phyloP scores from a whole-genome alignment of 2,888 invertebrate genomes.

The Rhagophthalmus giganteus region DNA sequence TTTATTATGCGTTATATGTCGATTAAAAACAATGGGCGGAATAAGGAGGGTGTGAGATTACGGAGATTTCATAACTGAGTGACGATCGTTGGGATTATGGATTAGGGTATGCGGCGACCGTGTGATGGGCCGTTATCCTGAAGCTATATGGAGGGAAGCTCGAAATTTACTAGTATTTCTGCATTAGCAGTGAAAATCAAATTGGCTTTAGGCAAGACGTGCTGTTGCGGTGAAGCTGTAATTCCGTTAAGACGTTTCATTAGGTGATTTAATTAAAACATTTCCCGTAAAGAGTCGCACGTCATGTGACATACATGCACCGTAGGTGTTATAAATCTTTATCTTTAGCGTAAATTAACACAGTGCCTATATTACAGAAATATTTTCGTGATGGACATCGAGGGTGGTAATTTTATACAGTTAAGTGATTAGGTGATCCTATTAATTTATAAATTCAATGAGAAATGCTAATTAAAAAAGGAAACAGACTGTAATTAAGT shows the following conservation, averaged over 20 bases:
- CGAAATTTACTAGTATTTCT: constrained; percentile 17
- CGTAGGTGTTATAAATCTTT: no score
- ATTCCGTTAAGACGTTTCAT: constrained; percentile 9
- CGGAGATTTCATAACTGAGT: constrained; percentile 5
- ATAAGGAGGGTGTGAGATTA: constrained; percentile 15
- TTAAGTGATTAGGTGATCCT: no score
- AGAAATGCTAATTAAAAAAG: no score
- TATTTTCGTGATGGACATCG: no score
- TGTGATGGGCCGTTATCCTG: constrained; percentile 33
- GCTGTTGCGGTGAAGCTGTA: constrained; percentile 4
- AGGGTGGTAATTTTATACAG: no score
- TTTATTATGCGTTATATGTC: constrained; percentile 15
- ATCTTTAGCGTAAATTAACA: no score
- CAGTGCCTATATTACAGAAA: no score
- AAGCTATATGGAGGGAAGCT: constrained; percentile 10
- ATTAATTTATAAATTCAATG: no score
- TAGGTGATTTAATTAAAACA: constrained; percentile 12
- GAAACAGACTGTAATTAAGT: no score
- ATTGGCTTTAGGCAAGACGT: constrained; percentile 9
- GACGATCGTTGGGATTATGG: constrained; percentile 20
- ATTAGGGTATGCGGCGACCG: constrained; percentile 28
- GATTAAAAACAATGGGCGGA: constrained; percentile 23
- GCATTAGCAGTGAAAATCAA: constrained; percentile 12
- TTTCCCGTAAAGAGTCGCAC: no score
- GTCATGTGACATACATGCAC: not conserved